Percentiles rank a stretch among this genome's conserved stretches.
These are phyloP conservation scores for Harpia harpyja DNA, from an alignment of 2,797 vertebrate species.

Conservation along the genomic window DNA sequence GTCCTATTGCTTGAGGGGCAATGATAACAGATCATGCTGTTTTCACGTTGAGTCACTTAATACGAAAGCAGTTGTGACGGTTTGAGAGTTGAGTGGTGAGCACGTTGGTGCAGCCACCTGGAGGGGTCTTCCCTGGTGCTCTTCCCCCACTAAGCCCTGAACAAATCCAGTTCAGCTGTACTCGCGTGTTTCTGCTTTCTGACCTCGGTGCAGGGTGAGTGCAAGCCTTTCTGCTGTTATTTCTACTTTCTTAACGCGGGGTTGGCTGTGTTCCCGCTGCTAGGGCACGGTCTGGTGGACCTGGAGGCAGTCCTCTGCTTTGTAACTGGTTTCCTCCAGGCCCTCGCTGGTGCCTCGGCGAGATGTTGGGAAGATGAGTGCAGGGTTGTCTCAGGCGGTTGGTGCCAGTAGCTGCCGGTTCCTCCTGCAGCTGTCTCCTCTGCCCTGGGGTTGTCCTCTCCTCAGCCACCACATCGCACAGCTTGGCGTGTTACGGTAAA, in stretches of 20 bases:
- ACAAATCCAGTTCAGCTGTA: neutral
- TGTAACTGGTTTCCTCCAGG: neutral
- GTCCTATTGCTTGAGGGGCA: neutral
- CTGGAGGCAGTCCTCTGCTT: neutral
- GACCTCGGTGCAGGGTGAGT: neutral
- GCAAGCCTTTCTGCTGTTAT: neutral
- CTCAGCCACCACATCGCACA: neutral
- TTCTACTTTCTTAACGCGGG: neutral
- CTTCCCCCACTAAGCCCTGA: neutral
- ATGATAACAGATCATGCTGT: neutral
- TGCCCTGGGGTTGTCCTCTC: neutral
- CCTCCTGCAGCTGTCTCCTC: neutral
- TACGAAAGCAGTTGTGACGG: neutral
- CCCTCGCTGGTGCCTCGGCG: accelerated
- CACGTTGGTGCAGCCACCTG: neutral
- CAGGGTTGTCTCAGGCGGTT: neutral
- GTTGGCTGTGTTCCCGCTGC: neutral
- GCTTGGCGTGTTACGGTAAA: accelerated
- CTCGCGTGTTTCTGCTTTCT: neutral
- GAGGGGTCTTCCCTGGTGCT: neutral
- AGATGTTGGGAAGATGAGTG: neutral
- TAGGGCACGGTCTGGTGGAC: neutral
- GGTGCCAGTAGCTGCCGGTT: neutral
- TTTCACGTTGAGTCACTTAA: neutral
- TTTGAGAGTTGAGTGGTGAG: neutral